These are phyloP conservation scores for Xenopus laevis DNA, from an alignment of 2,113 vertebrate species.

Conservation along the genomic window DNA sequence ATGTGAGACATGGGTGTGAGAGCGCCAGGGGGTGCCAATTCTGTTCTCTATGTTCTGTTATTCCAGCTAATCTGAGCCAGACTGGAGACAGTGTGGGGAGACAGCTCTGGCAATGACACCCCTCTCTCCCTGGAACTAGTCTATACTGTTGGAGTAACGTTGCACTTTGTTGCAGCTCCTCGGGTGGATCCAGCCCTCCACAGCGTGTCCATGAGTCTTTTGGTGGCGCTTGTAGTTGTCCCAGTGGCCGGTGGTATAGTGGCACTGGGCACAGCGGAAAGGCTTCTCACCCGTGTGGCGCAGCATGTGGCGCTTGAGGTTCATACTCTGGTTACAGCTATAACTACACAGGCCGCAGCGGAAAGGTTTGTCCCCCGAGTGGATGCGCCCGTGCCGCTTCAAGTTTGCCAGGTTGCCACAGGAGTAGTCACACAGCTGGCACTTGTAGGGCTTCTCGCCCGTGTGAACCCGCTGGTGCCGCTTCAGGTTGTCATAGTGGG, in stretches of 20 bases:
- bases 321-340: constrained; percentile 99
- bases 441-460: constrained; percentile 88
- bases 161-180: constrained; percentile 49
- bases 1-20: too few relatives aligned
- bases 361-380: constrained; percentile 94
- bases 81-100: too few relatives aligned
- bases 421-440: constrained; percentile 87
- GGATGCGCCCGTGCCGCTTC: constrained; percentile 91
- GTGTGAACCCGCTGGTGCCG: constrained; percentile 91
- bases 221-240: constrained; percentile 98
- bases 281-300: constrained; percentile 93
- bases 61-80: too few relatives aligned
- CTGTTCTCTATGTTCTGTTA: too few relatives aligned
- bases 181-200: constrained; percentile 77
- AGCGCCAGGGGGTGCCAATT: too few relatives aligned
- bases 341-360: constrained; percentile 90
- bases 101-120: background rate
- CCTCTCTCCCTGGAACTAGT: background rate
- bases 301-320: constrained; percentile 96
- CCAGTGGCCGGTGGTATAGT: constrained; percentile 97
- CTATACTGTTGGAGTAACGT: background rate
- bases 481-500: constrained; percentile 96
- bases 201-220: constrained; percentile 86
- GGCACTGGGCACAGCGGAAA: constrained; percentile 85
- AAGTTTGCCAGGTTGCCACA: constrained; percentile 97